Evolutionary conservation across 1,140 invertebrate species (phyloP), one percentile per base, ranked within the genome.

Genomic region (Sycophila sp.): DNA sequence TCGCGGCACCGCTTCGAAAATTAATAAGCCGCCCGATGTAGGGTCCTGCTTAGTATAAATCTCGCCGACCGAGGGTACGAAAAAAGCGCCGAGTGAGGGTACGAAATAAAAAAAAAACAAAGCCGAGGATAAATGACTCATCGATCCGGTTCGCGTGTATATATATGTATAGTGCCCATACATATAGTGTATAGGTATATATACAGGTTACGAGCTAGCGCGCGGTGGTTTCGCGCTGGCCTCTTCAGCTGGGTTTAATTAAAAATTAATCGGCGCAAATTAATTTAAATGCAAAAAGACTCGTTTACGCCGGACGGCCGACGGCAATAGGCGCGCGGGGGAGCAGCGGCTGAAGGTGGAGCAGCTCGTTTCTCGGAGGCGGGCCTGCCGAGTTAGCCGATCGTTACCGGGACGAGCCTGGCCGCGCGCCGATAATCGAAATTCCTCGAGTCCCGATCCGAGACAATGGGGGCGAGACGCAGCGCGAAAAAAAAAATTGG

Each of bases 261-360:
- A 85, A 85, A 84, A 83, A 83, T 83, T 80, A 83, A 84, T 84
- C 80, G 80, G 75, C 68, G 78, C 74, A 85, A 85, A 85, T 85
- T 85, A 85, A 85, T 85, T 85, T 83, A 79, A 81, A 84, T 76
- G 79, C 75, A 82, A 82, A 83, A 82, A 80, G 78, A 78, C 67
- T 56, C 40, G 49, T 66, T 28, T 42, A 28, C 59, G 47, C 65
- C 70, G 45, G 19, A 30, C 6, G 26, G n/a, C n/a, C n/a, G n/a
- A n/a, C n/a, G n/a, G n/a, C n/a, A n/a, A n/a, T n/a, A n/a, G n/a
- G 42, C 45, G 13, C 45, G 38, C 34, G 49, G 32, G 47, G 32
- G 49, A 28, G 17, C 55, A 26, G 32, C 15, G 42, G 22, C 26
- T 34, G 70, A 65, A 73, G 69, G 70, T 72, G 70, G 74, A 69